Evolutionary conservation across 2,113 vertebrate species (phyloP).

Genomic region (Seriola rivoliana): DNA sequence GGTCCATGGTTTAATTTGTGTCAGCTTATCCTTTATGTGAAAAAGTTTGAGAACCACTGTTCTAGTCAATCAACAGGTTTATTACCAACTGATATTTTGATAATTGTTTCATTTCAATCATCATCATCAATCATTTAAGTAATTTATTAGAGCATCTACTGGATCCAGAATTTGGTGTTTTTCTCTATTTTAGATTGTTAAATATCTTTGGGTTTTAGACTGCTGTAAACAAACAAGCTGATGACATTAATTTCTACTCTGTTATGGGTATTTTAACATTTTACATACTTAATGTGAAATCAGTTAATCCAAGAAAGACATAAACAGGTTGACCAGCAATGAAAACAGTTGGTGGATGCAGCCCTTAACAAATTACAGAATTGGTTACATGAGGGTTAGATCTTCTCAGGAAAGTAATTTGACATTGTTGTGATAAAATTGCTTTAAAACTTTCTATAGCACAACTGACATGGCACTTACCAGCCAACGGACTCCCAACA

Average conservation of each 20-base stretch:
- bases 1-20: no score
- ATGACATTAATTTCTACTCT: not conserved
- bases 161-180: no score
- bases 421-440: not conserved
- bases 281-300: not conserved
- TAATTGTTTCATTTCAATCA: no score
- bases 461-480: constrained; percentile 77
- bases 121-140: no score
- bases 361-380: not conserved
- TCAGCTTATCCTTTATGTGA: no score
- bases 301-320: not conserved
- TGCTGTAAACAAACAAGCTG: not conserved
- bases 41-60: no score
- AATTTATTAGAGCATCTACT: no score
- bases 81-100: not conserved
- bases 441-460: not conserved
- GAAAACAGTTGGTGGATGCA: not conserved
- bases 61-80: not conserved
- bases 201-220: no score
- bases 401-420: not conserved
- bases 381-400: not conserved
- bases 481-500: constrained; percentile 98
- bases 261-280: not conserved
- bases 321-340: not conserved
- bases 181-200: not conserved